Percentiles rank a stretch among this genome's conserved stretches.
phyloP scores from a whole-genome alignment of 2,797 vertebrate genomes.

The Microcaecilia unicolor region DNA sequence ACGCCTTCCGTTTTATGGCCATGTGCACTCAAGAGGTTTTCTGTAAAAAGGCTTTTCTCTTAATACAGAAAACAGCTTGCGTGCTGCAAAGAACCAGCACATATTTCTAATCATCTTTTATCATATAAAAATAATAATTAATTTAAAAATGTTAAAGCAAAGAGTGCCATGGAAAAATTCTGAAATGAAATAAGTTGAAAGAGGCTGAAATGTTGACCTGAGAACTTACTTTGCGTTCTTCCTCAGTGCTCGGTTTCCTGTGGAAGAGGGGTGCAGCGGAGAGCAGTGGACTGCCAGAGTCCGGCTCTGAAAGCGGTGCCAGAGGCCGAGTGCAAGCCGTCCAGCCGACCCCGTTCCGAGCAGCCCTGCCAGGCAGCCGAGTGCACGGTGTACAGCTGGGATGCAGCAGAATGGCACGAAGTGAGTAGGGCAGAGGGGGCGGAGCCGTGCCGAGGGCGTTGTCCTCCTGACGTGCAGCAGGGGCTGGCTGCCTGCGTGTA shows the following conservation, averaged over 20 bases:
- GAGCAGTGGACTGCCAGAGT: constrained; percentile 65
- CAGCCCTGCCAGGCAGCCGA: constrained; percentile 59
- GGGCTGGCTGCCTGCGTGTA: constrained; percentile 6
- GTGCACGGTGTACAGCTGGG: constrained; percentile 72
- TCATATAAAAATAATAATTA: no score
- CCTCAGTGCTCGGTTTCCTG: constrained; percentile 80
- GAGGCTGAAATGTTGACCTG: constrained; percentile 5
- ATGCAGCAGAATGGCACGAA: constrained; percentile 71
- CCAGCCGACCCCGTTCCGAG: constrained; percentile 53
- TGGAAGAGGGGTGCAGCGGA: constrained; percentile 64
- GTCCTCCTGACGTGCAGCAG: not conserved
- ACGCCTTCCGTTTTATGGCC: no score
- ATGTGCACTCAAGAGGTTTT: no score
- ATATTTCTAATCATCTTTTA: no score
- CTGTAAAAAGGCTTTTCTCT: no score
- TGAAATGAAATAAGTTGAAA: no score
- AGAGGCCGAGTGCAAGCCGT: constrained; percentile 57
- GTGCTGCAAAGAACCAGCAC: no score
- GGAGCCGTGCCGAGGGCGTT: constrained; percentile 2
- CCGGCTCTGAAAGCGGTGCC: constrained; percentile 35
- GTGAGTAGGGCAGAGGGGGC: constrained; percentile 51
- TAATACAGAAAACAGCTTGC: no score
- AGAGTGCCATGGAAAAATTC: no score
- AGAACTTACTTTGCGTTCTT: constrained; percentile 39
- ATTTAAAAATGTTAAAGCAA: no score